Evolutionary conservation across 2,888 invertebrate species (phyloP).

Genomic region (Eupsilia transversa): DNA sequence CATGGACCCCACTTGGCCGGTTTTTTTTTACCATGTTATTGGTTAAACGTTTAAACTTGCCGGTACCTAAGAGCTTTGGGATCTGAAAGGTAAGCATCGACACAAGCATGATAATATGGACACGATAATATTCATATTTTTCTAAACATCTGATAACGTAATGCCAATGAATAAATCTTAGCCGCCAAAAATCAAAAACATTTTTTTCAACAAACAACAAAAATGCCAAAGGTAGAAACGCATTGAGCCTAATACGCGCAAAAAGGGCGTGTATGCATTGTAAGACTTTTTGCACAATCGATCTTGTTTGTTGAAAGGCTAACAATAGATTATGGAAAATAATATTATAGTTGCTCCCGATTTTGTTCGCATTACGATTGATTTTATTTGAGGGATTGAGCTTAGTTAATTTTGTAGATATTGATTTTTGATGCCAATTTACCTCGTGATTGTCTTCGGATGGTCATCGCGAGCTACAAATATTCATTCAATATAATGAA

Average conservation of each 20-base stretch:
- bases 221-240: slow-evolving; percentile 35
- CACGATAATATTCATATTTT: neutral
- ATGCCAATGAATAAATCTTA: neutral
- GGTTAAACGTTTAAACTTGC: no score
- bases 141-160: neutral
- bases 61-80: neutral
- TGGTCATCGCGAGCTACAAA: no score
- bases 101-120: neutral
- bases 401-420: slow-evolving; percentile 22
- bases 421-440: neutral
- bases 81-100: neutral
- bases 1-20: no score
- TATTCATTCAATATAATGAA: no score
- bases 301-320: slow-evolving; percentile 48
- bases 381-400: slow-evolving; percentile 15
- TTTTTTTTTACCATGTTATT: no score
- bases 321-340: slow-evolving; percentile 56
- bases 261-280: slow-evolving; percentile 47
- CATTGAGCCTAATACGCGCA: slow-evolving; percentile 34
- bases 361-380: slow-evolving; percentile 22
- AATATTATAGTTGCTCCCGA: slow-evolving; percentile 42
- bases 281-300: slow-evolving; percentile 43
- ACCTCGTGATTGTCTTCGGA: no score
- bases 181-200: slow-evolving; percentile 10
- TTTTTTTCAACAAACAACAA: slow-evolving; percentile 26